Conservation (phyloP, 2,797 vertebrate genomes). For the Halcyon chelicuti region DNA sequence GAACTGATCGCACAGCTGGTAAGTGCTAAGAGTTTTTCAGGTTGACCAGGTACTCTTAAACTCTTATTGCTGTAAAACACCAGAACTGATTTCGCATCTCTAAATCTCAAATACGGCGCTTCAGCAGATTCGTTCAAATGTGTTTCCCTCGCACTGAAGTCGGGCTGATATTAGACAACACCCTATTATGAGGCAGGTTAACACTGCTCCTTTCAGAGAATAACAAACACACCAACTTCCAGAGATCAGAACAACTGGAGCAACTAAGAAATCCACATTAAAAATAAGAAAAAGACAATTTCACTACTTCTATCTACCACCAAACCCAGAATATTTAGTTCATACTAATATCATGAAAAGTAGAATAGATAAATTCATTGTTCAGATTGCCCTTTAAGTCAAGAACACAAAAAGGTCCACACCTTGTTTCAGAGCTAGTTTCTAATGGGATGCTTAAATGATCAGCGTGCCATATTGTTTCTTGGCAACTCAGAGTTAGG, state of each 20-base stretch:
- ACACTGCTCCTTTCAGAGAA: neutral
- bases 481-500: neutral
- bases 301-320: neutral
- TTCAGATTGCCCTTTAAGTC: neutral
- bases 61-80: neutral
- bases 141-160: neutral
- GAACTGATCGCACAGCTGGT: neutral
- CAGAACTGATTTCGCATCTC: neutral
- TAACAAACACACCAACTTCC: neutral
- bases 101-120: neutral
- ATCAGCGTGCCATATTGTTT: neutral
- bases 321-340: neutral
- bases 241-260: neutral
- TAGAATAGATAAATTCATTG: neutral
- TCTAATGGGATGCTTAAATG: neutral
- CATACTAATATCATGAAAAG: neutral
- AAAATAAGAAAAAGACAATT: neutral
- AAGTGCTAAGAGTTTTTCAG: neutral
- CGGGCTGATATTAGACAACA: neutral
- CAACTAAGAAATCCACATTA: neutral
- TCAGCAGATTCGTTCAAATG: neutral
- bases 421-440: neutral
- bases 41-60: neutral
- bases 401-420: neutral
- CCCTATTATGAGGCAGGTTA: accelerated